These are phyloP conservation scores for Stenopsyche tienmushanensis DNA, from an alignment of 1,140 invertebrate species.

Conservation along the genomic window DNA sequence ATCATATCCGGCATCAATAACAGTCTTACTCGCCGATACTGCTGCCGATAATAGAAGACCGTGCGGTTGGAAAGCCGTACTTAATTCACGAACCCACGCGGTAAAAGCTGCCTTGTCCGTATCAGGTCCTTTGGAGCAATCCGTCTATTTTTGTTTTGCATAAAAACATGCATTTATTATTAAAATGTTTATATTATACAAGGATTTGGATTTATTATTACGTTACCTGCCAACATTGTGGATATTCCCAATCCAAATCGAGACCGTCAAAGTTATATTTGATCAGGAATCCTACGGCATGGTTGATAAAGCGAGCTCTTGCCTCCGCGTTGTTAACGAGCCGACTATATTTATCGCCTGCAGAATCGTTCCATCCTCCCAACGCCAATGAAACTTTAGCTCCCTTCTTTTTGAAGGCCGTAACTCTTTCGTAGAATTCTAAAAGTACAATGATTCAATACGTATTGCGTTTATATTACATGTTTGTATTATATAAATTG, in stretches of 20 bases:
- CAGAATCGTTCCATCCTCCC: constrained; percentile 89
- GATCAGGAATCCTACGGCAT: constrained; percentile 74
- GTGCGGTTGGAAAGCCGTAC: constrained; percentile 68
- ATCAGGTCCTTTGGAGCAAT: constrained; percentile 79
- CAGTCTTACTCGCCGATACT: constrained; percentile 84
- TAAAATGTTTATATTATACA: constrained; percentile 5
- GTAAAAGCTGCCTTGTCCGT: constrained; percentile 81
- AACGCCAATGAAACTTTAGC: constrained; percentile 81
- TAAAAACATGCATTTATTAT: constrained; percentile 48
- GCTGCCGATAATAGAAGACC: constrained; percentile 78
- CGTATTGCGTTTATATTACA: not conserved
- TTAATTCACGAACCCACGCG: constrained; percentile 71
- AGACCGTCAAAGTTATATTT: constrained; percentile 85
- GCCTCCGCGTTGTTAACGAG: constrained; percentile 74
- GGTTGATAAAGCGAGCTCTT: constrained; percentile 69
- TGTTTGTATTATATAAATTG: not conserved
- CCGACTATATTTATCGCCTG: constrained; percentile 81
- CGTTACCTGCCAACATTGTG: constrained; percentile 79
- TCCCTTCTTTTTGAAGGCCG: constrained; percentile 74
- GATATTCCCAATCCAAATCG: constrained; percentile 91
- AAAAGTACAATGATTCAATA: constrained; percentile 2
- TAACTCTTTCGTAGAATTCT: constrained; percentile 83
- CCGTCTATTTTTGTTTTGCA: too few relatives aligned
- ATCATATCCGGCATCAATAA: constrained; percentile 84
- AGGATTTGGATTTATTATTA: not conserved